Evolutionary conservation across 2,888 invertebrate species (phyloP), one percentile per base, ranked within the genome.

Genomic region (Cynaeus angustus): DNA sequence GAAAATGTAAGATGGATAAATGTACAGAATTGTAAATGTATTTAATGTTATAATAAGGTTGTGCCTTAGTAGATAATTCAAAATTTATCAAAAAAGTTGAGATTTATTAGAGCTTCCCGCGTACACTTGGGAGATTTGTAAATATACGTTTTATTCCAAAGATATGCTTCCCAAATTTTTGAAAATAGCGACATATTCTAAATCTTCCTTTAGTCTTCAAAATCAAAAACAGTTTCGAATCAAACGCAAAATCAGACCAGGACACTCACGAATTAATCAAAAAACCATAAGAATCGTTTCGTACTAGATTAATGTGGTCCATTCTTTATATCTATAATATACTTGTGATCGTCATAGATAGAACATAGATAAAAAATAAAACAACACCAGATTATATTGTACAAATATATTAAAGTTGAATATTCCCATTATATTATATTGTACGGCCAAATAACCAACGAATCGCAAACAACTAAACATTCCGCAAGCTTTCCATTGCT

Each of bases 371-470:
- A 72, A 73, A 21, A 21, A 75, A 77, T 72, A 76, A 77, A 72
- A 77, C 75, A 82, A 84, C 84, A 84, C 83, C 84, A 83, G 83
- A 83, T 80, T 82, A 82, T 81, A 83, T 82, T 84, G 84, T 84
- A 84, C 84, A 84, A 84, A 80, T 78, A 78, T 76, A 75, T 75
- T 75, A 76, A 56, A 78, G 76, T 75, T 75, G 70, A 76, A 75
- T 77, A 79, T 79, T 77, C 77, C 76, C 75, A 75, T 77, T 76
- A 79, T 80, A 81, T 79, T 81, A 81, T 77, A 77, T 77, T 78
- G 76, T 77, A 79, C 73, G 74, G 77, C 74, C 56, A 26, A 21
- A 9, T 13, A 46, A 16, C 37, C 33, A 28, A n/a, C 12, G 46
- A 59, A 59, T 48, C 46, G 59, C 59, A 59, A 59, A 59, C 46